These are phyloP conservation scores for Phragmatobia fuliginosa DNA, from an alignment of 2,888 invertebrate species.

Conservation along the genomic window DNA sequence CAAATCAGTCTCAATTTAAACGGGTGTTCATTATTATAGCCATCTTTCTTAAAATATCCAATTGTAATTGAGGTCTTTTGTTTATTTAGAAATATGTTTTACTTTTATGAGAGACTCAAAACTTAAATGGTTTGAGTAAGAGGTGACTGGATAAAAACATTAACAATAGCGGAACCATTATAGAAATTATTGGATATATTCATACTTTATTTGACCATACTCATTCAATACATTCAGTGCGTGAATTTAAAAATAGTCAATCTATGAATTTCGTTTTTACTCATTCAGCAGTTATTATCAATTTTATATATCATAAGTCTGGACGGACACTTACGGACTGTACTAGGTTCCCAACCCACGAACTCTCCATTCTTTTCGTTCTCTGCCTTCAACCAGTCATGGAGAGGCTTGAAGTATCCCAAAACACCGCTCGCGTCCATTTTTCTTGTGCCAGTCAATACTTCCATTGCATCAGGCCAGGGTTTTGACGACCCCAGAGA, in stretches of 20 bases:
- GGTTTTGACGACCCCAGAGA: slow-evolving; percentile 89
- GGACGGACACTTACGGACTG: slow-evolving; percentile 72
- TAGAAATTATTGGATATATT: too few species aligned
- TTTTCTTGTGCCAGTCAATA: slow-evolving; percentile 88
- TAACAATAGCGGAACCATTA: too few species aligned
- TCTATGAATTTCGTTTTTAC: neutral
- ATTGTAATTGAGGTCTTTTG: too few species aligned
- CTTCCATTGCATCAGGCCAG: slow-evolving; percentile 92
- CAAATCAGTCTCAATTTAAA: too few species aligned
- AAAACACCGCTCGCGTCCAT: slow-evolving; percentile 90
- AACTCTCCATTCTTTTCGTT: slow-evolving; percentile 87
- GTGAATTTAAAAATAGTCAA: neutral
- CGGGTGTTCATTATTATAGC: too few species aligned
- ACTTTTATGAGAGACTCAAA: too few species aligned
- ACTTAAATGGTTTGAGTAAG: too few species aligned
- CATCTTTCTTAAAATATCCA: too few species aligned
- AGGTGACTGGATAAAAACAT: too few species aligned
- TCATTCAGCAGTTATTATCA: too few species aligned
- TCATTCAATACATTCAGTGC: neutral
- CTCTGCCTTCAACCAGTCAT: slow-evolving; percentile 89
- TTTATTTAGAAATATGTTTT: neutral
- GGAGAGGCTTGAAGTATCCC: slow-evolving; percentile 90
- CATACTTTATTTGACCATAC: too few species aligned
- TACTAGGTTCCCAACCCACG: slow-evolving; percentile 87
- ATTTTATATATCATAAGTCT: neutral